Conservation (phyloP, 2,113 vertebrate genomes). For the Oreochromis spilurus region DNA sequence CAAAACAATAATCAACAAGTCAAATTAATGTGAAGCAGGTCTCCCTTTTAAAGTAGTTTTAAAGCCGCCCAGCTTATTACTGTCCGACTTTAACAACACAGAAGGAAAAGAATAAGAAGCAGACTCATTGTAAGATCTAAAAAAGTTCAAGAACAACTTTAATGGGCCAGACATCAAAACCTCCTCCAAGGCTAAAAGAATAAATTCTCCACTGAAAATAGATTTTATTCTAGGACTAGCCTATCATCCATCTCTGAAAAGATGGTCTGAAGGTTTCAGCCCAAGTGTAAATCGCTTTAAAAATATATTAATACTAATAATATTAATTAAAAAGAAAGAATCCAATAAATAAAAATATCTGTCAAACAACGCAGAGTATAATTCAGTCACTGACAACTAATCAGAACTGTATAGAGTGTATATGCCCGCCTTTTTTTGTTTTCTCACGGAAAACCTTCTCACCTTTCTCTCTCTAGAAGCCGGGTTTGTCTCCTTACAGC, state of each 20-base stretch:
- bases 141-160: neutral
- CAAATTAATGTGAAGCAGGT: neutral
- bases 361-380: neutral
- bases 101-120: neutral
- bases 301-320: neutral
- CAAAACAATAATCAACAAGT: neutral
- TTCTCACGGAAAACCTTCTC: neutral
- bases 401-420: neutral
- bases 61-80: neutral
- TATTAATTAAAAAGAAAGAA: neutral
- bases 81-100: no score
- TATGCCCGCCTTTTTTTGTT: neutral
- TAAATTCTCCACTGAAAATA: neutral
- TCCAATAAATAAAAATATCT: neutral
- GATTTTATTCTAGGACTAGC: neutral
- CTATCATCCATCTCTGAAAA: neutral
- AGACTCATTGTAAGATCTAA: neutral
- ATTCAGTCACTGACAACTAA: neutral
- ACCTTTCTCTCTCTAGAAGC: constrained; percentile 63
- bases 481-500: neutral
- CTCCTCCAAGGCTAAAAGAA: neutral
- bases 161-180: neutral
- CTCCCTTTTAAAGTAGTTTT: neutral
- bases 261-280: neutral
- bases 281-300: neutral